A percentile compares a stretch with the other conserved stretches of the same genome.
Conservation (phyloP, 2,888 invertebrate species). For the Pyrgus malvae region DNA sequence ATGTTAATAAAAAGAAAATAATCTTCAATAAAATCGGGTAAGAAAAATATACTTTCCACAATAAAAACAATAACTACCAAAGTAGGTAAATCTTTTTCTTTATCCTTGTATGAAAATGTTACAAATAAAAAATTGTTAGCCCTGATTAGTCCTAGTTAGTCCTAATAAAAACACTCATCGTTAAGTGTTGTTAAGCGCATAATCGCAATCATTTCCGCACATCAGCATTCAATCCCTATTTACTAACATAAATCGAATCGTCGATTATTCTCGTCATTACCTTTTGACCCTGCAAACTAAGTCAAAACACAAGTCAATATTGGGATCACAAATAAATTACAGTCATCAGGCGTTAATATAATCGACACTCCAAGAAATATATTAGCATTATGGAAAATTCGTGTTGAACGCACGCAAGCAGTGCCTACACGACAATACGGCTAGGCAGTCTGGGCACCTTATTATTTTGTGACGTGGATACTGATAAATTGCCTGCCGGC, state of each 20-base stretch:
- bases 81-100: too few species aligned
- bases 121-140: too few species aligned
- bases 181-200: too few species aligned
- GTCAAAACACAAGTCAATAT: not conserved
- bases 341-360: slow-evolving; percentile 20
- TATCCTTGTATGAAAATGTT: too few species aligned
- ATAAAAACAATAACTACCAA: too few species aligned
- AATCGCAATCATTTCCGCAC: too few species aligned
- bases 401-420: slow-evolving; percentile 23
- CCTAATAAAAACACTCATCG: too few species aligned
- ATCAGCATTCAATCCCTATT: too few species aligned
- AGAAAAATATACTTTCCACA: too few species aligned
- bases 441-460: slow-evolving; percentile 5
- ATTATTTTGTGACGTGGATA: slow-evolving; percentile 24
- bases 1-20: too few species aligned
- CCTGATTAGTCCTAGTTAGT: too few species aligned
- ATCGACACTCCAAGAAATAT: slow-evolving; percentile 21
- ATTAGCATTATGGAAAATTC: slow-evolving; percentile 24
- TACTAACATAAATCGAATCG: not conserved
- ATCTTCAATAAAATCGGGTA: too few species aligned
- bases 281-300: not conserved
- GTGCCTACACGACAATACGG: slow-evolving; percentile 19
- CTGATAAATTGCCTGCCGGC: slow-evolving; percentile 23
- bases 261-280: not conserved
- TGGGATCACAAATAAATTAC: slow-evolving; percentile 3